Conservation (phyloP, 2,113 vertebrate genomes). For the Phocoena sinus region DNA sequence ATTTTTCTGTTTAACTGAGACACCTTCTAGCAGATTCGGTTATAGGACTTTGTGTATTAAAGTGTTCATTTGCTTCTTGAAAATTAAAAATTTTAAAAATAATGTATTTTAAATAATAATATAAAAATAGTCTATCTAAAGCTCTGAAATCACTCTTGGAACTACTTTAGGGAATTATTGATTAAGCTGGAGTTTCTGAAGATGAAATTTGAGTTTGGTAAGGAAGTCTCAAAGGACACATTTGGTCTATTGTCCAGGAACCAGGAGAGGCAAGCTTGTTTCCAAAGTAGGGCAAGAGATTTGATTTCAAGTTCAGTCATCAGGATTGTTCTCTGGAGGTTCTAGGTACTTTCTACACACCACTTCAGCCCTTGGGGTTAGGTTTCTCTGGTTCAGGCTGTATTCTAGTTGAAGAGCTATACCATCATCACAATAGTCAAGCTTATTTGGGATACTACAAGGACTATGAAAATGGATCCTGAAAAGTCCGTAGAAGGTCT, state of each 20-base stretch:
- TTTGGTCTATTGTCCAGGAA: constrained; percentile 39
- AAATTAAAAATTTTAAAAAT: background rate
- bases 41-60: constrained; percentile 12
- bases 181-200: constrained; percentile 63
- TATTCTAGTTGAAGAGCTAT: background rate
- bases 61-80: constrained; percentile 10
- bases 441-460: background rate
- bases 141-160: constrained; percentile 59
- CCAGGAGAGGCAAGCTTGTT: constrained; percentile 44
- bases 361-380: background rate
- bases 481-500: background rate
- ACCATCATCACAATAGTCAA: background rate
- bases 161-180: constrained; percentile 60
- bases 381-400: background rate
- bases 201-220: constrained; percentile 37
- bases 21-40: background rate
- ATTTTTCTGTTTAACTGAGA: background rate
- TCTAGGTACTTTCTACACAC: background rate
- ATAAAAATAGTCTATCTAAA: constrained; percentile 20
- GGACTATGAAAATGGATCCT: background rate
- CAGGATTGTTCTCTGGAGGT: constrained; percentile 47
- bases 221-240: constrained; percentile 33
- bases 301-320: constrained; percentile 57
- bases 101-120: background rate
- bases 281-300: constrained; percentile 65